Percentiles rank a stretch among this genome's conserved stretches.
Evolutionary conservation across 2,888 invertebrate species (phyloP).

Genomic region (Pristionchus arcanus): DNA sequence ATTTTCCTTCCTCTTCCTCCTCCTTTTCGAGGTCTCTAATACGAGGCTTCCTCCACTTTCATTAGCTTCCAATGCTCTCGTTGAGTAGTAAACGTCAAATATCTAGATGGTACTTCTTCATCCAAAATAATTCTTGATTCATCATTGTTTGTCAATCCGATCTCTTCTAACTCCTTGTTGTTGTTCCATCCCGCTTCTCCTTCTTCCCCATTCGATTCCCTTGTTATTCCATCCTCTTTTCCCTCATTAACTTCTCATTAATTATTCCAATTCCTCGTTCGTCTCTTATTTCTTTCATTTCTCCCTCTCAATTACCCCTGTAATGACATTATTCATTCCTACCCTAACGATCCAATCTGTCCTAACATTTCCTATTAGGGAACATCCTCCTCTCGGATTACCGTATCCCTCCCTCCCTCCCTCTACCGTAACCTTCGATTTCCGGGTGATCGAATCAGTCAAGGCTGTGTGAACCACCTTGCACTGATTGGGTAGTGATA

Average conservation of each 20-base stretch:
- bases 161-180: not conserved
- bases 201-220: not conserved
- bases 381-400: not conserved
- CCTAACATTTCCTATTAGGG: slow-evolving; percentile 17
- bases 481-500: slow-evolving; percentile 13
- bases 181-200: not conserved
- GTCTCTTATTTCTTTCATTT: slow-evolving; percentile 28
- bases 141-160: not conserved
- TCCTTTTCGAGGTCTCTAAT: slow-evolving; percentile 40
- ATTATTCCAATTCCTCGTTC: slow-evolving; percentile 33
- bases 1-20: slow-evolving; percentile 43
- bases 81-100: not conserved
- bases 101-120: not conserved
- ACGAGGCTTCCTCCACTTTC: slow-evolving; percentile 1
- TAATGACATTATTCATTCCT: slow-evolving; percentile 43
- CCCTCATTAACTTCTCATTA: slow-evolving; percentile 34
- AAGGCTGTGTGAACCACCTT: slow-evolving; percentile 38
- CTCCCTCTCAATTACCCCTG: slow-evolving; percentile 15
- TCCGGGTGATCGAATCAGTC: slow-evolving; percentile 23
- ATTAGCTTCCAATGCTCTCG: slow-evolving; percentile 5
- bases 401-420: not conserved
- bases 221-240: slow-evolving; percentile 37
- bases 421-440: slow-evolving; percentile 35
- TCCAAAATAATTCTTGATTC: not conserved
- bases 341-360: slow-evolving; percentile 42